Evolutionary conservation across 2,888 invertebrate species (phyloP), one percentile per base, ranked within the genome.

Genomic region (Eucriotettix oculatus): DNA sequence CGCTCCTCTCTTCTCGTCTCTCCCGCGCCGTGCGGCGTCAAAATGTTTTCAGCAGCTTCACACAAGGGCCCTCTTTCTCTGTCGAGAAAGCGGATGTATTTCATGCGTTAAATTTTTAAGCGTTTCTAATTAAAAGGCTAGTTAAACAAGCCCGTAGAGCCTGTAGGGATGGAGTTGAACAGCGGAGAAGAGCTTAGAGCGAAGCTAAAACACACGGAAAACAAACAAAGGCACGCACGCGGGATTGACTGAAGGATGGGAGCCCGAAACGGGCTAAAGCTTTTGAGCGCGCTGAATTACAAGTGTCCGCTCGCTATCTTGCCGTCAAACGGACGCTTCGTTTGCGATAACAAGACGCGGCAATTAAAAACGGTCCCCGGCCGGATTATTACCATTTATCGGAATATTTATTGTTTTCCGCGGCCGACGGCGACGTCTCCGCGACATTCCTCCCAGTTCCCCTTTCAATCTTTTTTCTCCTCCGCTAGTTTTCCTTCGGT

Each of bases 41-140:
- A n/a, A 48, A 48, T 14, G 12, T 12, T 48, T 48, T 48, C n/a
- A 48, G 14, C 48, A 48, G 48, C 48, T 14, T 48, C 48, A 48
- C 48, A 48, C 48, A 48, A 48, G 48, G 48, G 48, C 48, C 48
- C 48, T 48, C 48, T 48, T 48, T 48, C 48, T 48, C 48, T 58
- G 58, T 59, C 59, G 62, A 64, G 63, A 64, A 64, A 63, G 69
- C 69, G 69, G 68, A 68, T 70, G 69, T 71, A 71, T 71, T 70
- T 70, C 69, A 69, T 67, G 70, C 67, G 71, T 67, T 74, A 71
- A 74, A 74, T 74, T 74, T 73, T 74, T 72, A 71, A 74, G 68
- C 71, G 71, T 71, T 72, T 71, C 73, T 74, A 74, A 74, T 74
- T 74, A 74, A 73, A 73, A 72, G 72, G 72, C 73, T 73, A 70